Conservation (phyloP, 1,140 invertebrate genomes). For the Sarcophaga bullata region DNA sequence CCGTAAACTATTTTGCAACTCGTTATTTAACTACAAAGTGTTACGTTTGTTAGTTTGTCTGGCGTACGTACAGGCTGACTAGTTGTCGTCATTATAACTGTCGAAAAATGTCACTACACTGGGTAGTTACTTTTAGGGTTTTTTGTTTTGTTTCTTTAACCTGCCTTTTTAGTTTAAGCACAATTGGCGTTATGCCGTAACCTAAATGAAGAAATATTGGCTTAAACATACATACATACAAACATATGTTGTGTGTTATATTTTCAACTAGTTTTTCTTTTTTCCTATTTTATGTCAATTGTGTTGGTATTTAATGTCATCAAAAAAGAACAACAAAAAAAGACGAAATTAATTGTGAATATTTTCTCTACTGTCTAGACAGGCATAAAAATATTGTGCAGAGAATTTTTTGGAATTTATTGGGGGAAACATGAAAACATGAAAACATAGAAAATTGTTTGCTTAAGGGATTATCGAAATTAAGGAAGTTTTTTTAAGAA, state of each 20-base stretch:
- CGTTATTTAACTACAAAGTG: constrained; percentile 5
- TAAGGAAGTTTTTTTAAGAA: no score
- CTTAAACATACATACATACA: neutral
- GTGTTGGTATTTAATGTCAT: neutral
- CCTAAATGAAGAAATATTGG: constrained; percentile 10
- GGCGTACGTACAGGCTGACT: neutral
- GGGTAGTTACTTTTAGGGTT: neutral
- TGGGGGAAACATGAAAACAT: neutral
- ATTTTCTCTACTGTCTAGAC: constrained; percentile 2
- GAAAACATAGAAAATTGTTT: no score
- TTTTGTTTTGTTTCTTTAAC: neutral
- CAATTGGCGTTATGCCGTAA: neutral
- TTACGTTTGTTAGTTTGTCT: neutral
- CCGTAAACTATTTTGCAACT: neutral
- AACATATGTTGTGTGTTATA: no score
- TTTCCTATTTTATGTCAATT: neutral
- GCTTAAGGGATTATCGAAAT: no score
- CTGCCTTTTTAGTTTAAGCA: neutral
- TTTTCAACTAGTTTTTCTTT: neutral
- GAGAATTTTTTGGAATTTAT: neutral
- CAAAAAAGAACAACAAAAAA: neutral
- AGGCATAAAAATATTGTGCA: neutral
- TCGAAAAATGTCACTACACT: neutral
- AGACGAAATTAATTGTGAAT: neutral
- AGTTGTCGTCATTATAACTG: neutral